phyloP scores from a whole-genome alignment of 2,797 vertebrate species.

The Sphenodon punctatus region DNA sequence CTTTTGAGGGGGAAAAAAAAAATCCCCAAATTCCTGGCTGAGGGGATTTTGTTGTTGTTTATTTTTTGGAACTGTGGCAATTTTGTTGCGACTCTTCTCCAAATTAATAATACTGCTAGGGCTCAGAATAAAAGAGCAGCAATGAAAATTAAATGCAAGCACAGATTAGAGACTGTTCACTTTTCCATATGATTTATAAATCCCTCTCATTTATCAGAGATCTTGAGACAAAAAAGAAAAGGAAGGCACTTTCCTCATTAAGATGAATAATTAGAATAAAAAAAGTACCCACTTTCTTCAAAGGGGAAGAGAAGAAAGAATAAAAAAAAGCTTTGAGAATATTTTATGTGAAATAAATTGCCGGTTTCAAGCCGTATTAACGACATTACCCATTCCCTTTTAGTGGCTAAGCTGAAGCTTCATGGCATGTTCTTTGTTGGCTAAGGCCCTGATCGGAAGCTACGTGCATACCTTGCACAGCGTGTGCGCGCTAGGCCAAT shows the following conservation, averaged over 20 bases:
- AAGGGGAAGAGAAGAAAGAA: background rate
- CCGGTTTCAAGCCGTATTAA: background rate
- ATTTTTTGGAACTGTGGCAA: background rate
- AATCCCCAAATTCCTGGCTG: slow-evolving; percentile 1
- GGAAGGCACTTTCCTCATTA: background rate
- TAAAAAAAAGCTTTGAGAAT: background rate
- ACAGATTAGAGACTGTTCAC: background rate
- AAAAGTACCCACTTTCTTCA: background rate
- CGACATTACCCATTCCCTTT: background rate
- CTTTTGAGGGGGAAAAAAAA: slow-evolving; percentile 9
- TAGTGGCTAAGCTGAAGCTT: background rate
- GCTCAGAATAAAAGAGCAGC: background rate
- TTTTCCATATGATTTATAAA: background rate
- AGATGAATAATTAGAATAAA: slow-evolving; percentile 3
- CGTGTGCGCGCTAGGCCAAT: no score
- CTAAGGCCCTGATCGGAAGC: no score
- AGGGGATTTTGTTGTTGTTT: slow-evolving; percentile 34
- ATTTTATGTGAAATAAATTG: background rate
- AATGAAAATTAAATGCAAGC: slow-evolving; percentile 18
- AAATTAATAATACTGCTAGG: slow-evolving; percentile 47
- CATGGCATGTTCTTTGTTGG: accelerated
- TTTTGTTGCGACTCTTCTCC: background rate
- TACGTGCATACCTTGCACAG: no score
- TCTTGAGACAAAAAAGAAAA: background rate
- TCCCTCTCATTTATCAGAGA: background rate